Percentiles rank a stretch among this genome's conserved stretches.
phyloP scores from a whole-genome alignment of 2,888 invertebrate genomes.

The Chymomyza caudatula region DNA sequence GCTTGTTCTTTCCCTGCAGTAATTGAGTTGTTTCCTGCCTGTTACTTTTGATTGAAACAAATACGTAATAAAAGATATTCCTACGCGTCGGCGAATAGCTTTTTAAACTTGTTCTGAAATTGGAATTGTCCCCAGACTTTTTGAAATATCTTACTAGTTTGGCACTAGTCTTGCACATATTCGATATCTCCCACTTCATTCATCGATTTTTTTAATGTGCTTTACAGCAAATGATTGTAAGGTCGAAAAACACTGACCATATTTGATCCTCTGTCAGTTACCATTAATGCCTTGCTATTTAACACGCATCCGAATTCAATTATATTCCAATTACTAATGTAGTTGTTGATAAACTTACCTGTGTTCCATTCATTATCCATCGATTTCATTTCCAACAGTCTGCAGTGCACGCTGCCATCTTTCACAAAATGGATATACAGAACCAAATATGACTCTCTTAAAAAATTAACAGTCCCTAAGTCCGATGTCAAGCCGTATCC shows the following conservation, averaged over 20 bases:
- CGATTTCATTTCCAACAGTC: conserved; percentile 27
- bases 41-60: conserved; percentile 10
- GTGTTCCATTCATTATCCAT: conserved; percentile 10
- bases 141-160: conserved; percentile 24
- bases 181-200: conserved; percentile 12
- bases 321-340: background rate
- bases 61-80: conserved; percentile 17
- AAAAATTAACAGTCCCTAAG: conserved; percentile 27
- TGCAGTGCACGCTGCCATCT: conserved; percentile 27
- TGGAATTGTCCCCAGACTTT: conserved; percentile 10
- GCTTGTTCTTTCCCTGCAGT: conserved; percentile 8
- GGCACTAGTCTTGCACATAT: conserved; percentile 7
- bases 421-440: conserved; percentile 33
- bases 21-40: conserved; percentile 12
- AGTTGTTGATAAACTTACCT: background rate
- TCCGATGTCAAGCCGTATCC: conserved; percentile 30
- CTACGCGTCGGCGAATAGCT: conserved; percentile 6
- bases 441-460: conserved; percentile 27
- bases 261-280: conserved; percentile 21
- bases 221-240: conserved; percentile 12
- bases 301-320: conserved; percentile 11
- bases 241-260: conserved; percentile 24
- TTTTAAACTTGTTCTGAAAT: conserved; percentile 2
- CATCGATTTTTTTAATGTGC: conserved; percentile 15
- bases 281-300: conserved; percentile 13